These are phyloP conservation scores for Geopemphigus sp. DNA, from an alignment of 1,140 invertebrate genomes.

Conservation along the genomic window DNA sequence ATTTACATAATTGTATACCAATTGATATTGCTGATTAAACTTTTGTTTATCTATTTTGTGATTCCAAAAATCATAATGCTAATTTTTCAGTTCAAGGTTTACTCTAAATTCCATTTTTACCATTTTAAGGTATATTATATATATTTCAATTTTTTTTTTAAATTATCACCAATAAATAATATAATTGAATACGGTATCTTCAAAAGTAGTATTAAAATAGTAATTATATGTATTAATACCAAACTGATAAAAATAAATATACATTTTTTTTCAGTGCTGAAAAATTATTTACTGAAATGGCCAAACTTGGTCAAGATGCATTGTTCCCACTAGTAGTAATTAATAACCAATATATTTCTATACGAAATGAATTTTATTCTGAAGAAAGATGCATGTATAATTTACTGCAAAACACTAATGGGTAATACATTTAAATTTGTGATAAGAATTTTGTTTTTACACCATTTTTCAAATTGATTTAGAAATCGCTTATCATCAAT, in stretches of 20 bases:
- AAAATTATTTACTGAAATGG: slow-evolving; percentile 43
- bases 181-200: too few relatives aligned
- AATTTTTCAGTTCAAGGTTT: slow-evolving; percentile 32
- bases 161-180: too few relatives aligned
- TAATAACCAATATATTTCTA: slow-evolving; percentile 30
- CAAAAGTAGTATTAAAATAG: too few relatives aligned
- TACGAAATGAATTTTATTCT: slow-evolving; percentile 37
- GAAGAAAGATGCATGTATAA: slow-evolving; percentile 46
- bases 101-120: slow-evolving; percentile 27
- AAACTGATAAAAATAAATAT: not conserved
- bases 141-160: not conserved
- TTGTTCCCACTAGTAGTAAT: slow-evolving; percentile 38
- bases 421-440: slow-evolving; percentile 5
- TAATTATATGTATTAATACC: not conserved
- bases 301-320: slow-evolving; percentile 43
- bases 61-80: not conserved
- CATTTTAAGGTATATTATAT: slow-evolving; percentile 27
- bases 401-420: slow-evolving; percentile 46
- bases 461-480: not conserved
- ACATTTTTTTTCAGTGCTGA: slow-evolving; percentile 29
- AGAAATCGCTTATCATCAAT: slow-evolving; percentile 44
- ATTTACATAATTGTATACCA: not conserved
- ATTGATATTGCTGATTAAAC: not conserved
- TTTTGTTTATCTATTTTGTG: not conserved
- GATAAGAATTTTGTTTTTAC: not conserved